Base-by-base conservation (phyloP, 1,140 invertebrate genomes). In the Micrasema longulum region DNA sequence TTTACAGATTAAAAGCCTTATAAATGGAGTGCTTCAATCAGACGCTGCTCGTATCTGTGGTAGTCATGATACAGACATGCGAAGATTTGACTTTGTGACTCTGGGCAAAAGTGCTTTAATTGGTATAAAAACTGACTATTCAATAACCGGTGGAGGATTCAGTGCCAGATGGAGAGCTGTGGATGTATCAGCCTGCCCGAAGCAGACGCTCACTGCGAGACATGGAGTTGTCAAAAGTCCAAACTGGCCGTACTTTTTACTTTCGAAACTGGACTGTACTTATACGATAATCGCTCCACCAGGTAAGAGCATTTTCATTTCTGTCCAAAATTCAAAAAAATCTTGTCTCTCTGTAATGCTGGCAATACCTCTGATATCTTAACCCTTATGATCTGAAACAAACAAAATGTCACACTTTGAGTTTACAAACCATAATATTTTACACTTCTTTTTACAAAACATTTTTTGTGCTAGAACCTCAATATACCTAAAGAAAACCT, bases 41-140 rank as follows among this genome's bases (percentile, higher is more conserved):
- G 82, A 83, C 50, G 79, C 80, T 0, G 82, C 85, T 0, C 83
- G 85, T 69, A 87, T 84, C 75, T 90, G 89, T 74, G 89, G 89
- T 1, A 83, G 80, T 9, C 81, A 89, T 57, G 84, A 86, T 26
- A 83, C 83, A 4, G 85, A 84, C 69, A 84, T 88, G 77, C 80
- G 84, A 62, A 82, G 87, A 80, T 85, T 88, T 62, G 87, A 87
- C 80, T 85, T 88, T 62, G 87, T 92, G 6, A 89, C 91, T 0
- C 76, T 82, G 2, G 83, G 80, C 12, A 89, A 91, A 78, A 83
- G 85, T 69, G 87, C 87, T 1, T 79, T 87, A 16, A 69, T 93
- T 6, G 84, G 85, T 64, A 92, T 94, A 77, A 89, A 89, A 77
- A 89, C 90, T 0, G 92, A 94, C 80, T 92, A 90, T 78, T 90